Evolutionary conservation across 2,888 invertebrate species (phyloP).

Genomic region (Agonopterix alstromeriana): DNA sequence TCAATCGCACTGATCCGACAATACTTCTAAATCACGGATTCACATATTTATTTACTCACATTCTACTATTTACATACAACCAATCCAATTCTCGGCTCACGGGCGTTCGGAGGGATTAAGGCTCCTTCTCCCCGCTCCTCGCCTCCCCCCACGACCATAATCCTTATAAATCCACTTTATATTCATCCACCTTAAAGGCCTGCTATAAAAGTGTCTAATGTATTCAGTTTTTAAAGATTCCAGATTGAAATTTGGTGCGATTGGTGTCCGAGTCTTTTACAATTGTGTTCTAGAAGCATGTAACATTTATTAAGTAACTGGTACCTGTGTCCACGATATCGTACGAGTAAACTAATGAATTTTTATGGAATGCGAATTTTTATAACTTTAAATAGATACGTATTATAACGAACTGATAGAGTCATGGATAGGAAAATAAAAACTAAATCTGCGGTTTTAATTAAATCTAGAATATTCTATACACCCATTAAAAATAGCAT

Average conservation of each 20-base stretch:
- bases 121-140: conserved; percentile 19
- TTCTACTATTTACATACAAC: conserved; percentile 69
- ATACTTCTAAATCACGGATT: conserved; percentile 59
- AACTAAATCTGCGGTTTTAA: too few species aligned
- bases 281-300: not conserved
- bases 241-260: not conserved
- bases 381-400: too few species aligned
- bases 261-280: not conserved
- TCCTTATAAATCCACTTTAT: conserved; percentile 73
- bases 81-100: conserved; percentile 70
- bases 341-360: too few species aligned
- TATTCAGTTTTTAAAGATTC: conserved; percentile 19
- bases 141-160: conserved; percentile 42
- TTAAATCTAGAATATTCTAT: too few species aligned
- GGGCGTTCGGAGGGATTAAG: conserved; percentile 65
- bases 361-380: too few species aligned
- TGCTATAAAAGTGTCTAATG: conserved; percentile 60
- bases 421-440: too few species aligned
- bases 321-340: too few species aligned
- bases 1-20: conserved; percentile 42
- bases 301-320: too few species aligned
- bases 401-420: too few species aligned
- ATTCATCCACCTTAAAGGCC: conserved; percentile 75
- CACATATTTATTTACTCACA: conserved; percentile 70
- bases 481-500: too few species aligned